These are phyloP conservation scores for Poeciliopsis occidentalis DNA, from an alignment of 2,113 vertebrate genomes.

Conservation along the genomic window DNA sequence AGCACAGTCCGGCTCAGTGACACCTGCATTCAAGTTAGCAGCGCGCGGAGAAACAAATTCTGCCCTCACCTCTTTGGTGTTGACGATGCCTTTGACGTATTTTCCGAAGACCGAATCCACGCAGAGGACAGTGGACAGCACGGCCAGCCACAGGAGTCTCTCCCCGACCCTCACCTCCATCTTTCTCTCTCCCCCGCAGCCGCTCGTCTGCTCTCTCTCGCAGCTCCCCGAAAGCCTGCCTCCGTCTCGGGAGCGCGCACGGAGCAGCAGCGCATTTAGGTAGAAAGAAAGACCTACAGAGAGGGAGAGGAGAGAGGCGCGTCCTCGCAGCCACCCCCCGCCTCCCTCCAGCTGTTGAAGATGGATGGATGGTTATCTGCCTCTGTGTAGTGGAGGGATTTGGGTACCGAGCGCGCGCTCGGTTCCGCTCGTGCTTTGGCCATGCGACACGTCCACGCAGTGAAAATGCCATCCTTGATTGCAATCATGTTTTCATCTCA, in stretches of 20 bases:
- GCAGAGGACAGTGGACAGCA: slow-evolving; percentile 75
- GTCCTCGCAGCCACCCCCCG: slow-evolving; percentile 43
- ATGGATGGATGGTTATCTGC: slow-evolving; percentile 5
- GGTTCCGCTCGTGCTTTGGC: slow-evolving; percentile 60
- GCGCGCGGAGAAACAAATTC: slow-evolving; percentile 11
- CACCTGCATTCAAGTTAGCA: slow-evolving; percentile 52
- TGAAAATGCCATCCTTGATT: slow-evolving; percentile 52
- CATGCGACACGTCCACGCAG: slow-evolving; percentile 64
- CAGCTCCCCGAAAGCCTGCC: slow-evolving; percentile 39
- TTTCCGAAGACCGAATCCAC: slow-evolving; percentile 74
- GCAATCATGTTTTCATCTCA: slow-evolving; percentile 53
- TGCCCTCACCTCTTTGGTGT: slow-evolving; percentile 81
- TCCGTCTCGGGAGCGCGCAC: slow-evolving; percentile 52
- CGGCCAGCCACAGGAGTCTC: slow-evolving; percentile 74
- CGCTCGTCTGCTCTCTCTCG: slow-evolving; percentile 50
- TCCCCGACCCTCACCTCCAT: slow-evolving; percentile 78
- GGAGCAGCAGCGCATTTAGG: slow-evolving; percentile 11
- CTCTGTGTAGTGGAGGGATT: not conserved
- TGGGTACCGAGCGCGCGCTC: slow-evolving; percentile 42
- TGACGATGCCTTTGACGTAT: slow-evolving; percentile 83
- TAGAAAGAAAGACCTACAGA: too few species aligned
- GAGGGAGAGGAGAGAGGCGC: slow-evolving; percentile 39
- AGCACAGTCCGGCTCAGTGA: slow-evolving; percentile 14
- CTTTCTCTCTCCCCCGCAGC: slow-evolving; percentile 69
- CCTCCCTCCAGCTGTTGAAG: slow-evolving; percentile 47